Evolutionary conservation across 2,113 vertebrate genomes (phyloP), one percentile per base, ranked within the genome.

Genomic region (Sorex araneus): DNA sequence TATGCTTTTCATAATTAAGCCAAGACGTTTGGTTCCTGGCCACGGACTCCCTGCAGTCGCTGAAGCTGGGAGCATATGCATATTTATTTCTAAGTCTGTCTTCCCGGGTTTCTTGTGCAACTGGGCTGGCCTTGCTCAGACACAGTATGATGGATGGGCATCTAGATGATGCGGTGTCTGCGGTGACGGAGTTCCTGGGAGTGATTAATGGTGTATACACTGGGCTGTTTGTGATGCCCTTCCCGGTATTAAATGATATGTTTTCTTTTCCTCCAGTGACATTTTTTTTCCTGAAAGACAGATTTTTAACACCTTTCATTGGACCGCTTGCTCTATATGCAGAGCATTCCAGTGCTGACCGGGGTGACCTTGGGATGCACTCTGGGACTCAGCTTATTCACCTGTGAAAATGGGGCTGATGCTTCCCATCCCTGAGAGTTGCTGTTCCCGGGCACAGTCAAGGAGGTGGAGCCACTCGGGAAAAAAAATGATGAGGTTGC

Each of bases 131-230:
- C 45, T 82, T 63, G 75, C 71, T 78, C 71, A 34, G 43, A 36
- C 40, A 16, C 21, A 0, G 0, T 4, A 1, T 95, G 91, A 91
- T 90, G 57, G 87, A 93, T 91, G 40, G 40, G 54, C 34, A 67
- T 84, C 36, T 8, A 32, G 86, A 89, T 50, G 67, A 92, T 60
- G 16, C 3, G 0, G 34, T 67, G 70, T 91, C 91, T 89, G n/a
- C 23, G 18, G 87, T 28, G 40, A 89, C 66, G 74, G 69, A 89
- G 77, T 76, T 81, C 57, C 54, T 64, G 1, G 28, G 64, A 78
- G 47, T 95, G 95, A 97, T 95, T 89, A 87, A 96, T 94, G 34
- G 75, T 78, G 57, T 94, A 32, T 94, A 32, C 28, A 57, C 64
- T 66, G 32, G 82, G 60, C 80, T 95, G 83, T 6, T 93, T 95